These are phyloP conservation scores for Stenopsyche tienmushanensis DNA, from an alignment of 1,140 invertebrate species.

Conservation along the genomic window DNA sequence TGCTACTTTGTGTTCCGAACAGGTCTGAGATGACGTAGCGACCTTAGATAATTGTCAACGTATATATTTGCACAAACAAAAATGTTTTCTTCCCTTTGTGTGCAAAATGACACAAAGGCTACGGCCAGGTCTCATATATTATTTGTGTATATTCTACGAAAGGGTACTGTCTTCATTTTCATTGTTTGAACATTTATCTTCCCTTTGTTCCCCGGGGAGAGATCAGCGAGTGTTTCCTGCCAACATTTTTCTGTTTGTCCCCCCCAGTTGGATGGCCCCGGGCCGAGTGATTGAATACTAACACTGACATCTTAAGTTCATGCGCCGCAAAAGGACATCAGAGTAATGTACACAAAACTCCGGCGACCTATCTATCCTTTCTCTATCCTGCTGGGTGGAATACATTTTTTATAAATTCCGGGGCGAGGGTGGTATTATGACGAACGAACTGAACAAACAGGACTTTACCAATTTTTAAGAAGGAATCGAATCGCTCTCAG, in stretches of 20 bases:
- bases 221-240: conserved; percentile 21
- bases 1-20: too few relatives aligned
- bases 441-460: background rate
- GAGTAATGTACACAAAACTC: background rate
- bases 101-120: background rate
- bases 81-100: background rate
- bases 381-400: too few relatives aligned
- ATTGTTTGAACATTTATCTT: conserved; percentile 29
- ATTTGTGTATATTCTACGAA: conserved; percentile 14
- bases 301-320: conserved; percentile 8
- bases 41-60: too few relatives aligned
- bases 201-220: conserved; percentile 25
- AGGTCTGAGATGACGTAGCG: too few relatives aligned
- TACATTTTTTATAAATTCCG: background rate
- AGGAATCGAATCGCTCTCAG: too few relatives aligned
- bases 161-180: conserved; percentile 25
- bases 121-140: background rate
- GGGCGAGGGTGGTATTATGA: background rate
- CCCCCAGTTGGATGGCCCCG: background rate
- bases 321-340: background rate
- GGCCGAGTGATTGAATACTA: conserved; percentile 22
- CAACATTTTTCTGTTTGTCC: conserved; percentile 19
- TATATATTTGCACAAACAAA: too few relatives aligned
- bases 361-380: background rate
- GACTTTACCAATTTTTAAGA: background rate